Conservation (phyloP, 2,797 vertebrate species). For the Xerus rutilus region DNA sequence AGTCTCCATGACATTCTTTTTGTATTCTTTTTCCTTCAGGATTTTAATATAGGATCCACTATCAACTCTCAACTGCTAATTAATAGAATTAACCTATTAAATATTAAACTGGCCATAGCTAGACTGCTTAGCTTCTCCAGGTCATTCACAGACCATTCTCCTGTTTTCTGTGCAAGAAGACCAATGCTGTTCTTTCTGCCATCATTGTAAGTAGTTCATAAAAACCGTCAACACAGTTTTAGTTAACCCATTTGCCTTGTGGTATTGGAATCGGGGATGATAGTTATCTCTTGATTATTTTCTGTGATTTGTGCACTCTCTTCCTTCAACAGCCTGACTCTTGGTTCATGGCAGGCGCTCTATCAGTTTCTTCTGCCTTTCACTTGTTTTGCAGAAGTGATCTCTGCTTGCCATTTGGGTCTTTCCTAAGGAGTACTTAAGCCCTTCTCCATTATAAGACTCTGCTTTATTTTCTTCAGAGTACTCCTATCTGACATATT, state of each 20-base stretch:
- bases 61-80: slow-evolving; percentile 12
- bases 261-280: not conserved
- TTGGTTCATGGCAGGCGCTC: not conserved
- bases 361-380: not conserved
- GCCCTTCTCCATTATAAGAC: not conserved
- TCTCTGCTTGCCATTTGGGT: not conserved
- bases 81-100: slow-evolving; percentile 41
- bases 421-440: not conserved
- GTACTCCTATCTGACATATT: not conserved
- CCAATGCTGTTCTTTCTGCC: not conserved
- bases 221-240: not conserved
- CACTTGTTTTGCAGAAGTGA: not conserved
- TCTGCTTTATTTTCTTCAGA: not conserved
- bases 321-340: not conserved
- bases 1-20: not conserved
- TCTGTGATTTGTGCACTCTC: not conserved
- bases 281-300: not conserved
- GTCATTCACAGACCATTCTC: not conserved
- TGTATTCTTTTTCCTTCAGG: not conserved
- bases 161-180: slow-evolving; percentile 31
- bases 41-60: not conserved
- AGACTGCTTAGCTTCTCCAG: not conserved
- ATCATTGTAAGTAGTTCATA: not conserved
- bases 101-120: not conserved
- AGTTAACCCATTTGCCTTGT: not conserved